phyloP scores from a whole-genome alignment of 37 sponge, comb jelly and placozoan species.

The Ephydatia muelleri region DNA sequence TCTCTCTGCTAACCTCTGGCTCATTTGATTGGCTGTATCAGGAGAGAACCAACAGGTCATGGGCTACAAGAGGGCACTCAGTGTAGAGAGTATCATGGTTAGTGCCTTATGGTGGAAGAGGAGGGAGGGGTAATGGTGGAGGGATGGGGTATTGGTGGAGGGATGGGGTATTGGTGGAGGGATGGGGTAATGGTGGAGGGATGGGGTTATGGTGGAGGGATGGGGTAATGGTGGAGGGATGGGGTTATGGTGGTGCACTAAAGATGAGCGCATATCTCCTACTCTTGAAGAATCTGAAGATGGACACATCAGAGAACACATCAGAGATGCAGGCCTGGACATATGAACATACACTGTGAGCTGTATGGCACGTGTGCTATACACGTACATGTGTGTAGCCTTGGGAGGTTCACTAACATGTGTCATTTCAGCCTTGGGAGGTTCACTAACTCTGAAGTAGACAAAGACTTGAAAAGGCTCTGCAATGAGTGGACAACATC shows the following conservation, averaged over 20 bases:
- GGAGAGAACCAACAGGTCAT: background rate
- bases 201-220: background rate
- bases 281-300: background rate
- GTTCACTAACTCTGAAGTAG: background rate
- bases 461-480: background rate
- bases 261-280: background rate
- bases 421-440: background rate
- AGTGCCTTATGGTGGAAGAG: background rate
- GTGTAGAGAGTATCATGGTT: slow-evolving; percentile 37
- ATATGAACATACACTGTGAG: background rate
- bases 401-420: no score
- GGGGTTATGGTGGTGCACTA: background rate
- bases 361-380: background rate
- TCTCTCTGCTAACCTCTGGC: background rate
- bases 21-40: no score
- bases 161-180: no score
- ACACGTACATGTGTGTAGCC: background rate
- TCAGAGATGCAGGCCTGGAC: background rate
- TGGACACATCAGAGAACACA: background rate
- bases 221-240: no score
- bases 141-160: background rate
- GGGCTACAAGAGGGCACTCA: slow-evolving; percentile 1
- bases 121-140: no score
- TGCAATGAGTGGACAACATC: background rate
- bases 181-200: background rate